Evolutionary conservation across 2,113 vertebrate species (phyloP).

Genomic region (Thermophis baileyi): DNA sequence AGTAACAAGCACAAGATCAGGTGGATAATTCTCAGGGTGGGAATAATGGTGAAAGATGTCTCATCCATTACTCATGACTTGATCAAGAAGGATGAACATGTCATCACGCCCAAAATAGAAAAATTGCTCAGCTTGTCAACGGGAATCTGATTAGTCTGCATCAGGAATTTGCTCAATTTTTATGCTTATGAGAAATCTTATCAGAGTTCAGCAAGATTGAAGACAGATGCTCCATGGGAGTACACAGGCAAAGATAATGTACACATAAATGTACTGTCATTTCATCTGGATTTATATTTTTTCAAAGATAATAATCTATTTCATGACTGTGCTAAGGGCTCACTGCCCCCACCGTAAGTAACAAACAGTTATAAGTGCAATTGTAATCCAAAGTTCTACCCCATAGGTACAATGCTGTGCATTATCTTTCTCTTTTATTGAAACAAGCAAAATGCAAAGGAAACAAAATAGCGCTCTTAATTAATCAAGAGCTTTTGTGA

Average conservation of each 20-base stretch:
- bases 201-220: constrained; percentile 49
- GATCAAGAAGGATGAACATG: constrained; percentile 45
- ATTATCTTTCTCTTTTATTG: not conserved
- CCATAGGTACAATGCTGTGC: not conserved
- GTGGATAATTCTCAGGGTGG: constrained; percentile 20
- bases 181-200: constrained; percentile 57
- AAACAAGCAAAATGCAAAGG: not conserved
- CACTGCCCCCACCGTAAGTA: constrained; percentile 13
- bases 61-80: constrained; percentile 44
- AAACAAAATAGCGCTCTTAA: not conserved
- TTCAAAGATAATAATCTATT: constrained; percentile 48
- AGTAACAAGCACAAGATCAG: not conserved
- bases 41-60: constrained; percentile 35
- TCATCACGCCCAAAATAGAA: constrained; percentile 53
- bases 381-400: not conserved
- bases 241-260: constrained; percentile 46
- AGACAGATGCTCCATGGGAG: constrained; percentile 48
- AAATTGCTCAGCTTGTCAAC: constrained; percentile 47
- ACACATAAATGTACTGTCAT: constrained; percentile 50
- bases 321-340: constrained; percentile 40
- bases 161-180: constrained; percentile 56
- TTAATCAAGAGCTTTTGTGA: not conserved
- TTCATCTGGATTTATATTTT: constrained; percentile 47
- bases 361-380: not conserved
- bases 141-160: constrained; percentile 53